Conservation (phyloP, 2,888 invertebrate genomes). For the Copidosoma aretas region DNA sequence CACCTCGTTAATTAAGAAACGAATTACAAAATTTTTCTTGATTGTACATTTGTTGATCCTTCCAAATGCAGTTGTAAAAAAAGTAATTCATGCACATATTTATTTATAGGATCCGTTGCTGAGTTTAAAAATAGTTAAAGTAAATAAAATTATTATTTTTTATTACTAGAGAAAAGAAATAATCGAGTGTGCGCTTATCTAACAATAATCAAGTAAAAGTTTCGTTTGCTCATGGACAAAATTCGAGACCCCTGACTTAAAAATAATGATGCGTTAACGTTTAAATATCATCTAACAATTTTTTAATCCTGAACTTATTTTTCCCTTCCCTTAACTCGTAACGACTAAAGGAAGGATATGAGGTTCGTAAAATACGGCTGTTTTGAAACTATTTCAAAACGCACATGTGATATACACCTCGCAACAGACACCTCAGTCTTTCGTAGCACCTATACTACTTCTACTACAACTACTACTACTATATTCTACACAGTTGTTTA, state of each 20-base stretch:
- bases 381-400: conserved; percentile 42
- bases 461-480: too few species aligned
- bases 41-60: neutral
- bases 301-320: conserved; percentile 44
- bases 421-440: conserved; percentile 32
- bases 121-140: conserved; percentile 49
- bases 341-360: conserved; percentile 68
- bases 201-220: conserved; percentile 18
- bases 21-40: neutral
- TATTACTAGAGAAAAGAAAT: conserved; percentile 34
- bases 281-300: conserved; percentile 12
- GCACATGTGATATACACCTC: conserved; percentile 12
- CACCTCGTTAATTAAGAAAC: neutral
- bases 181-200: conserved; percentile 40
- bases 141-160: conserved; percentile 22
- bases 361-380: conserved; percentile 67
- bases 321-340: conserved; percentile 50
- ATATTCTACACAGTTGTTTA: neutral
- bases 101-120: conserved; percentile 57
- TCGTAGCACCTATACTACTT: conserved; percentile 26
- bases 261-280: neutral
- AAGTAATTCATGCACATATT: conserved; percentile 40
- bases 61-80: neutral
- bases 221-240: conserved; percentile 11
- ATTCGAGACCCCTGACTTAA: neutral